Evolutionary conservation across 2,113 vertebrate genomes (phyloP).

Genomic region (Podocnemis expansa): DNA sequence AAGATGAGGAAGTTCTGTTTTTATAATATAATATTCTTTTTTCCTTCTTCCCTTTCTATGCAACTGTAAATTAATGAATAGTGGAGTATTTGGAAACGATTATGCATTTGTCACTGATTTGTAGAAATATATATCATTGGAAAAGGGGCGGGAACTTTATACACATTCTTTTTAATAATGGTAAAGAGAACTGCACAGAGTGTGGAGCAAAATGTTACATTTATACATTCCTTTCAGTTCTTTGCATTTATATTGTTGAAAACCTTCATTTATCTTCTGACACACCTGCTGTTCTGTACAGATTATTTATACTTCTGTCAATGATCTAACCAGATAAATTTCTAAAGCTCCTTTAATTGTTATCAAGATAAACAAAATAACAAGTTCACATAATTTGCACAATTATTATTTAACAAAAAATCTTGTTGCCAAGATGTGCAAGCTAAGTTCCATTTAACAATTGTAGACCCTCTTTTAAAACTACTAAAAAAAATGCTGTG

Average conservation of each 20-base stretch:
- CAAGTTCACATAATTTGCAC: slow-evolving; percentile 36
- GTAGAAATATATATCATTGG: slow-evolving; percentile 84
- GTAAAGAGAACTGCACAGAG: slow-evolving; percentile 65
- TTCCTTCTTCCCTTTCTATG: slow-evolving; percentile 93
- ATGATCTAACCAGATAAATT: slow-evolving; percentile 51
- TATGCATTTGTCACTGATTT: slow-evolving; percentile 86
- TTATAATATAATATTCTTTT: slow-evolving; percentile 77
- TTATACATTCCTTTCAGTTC: slow-evolving; percentile 81
- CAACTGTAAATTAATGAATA: slow-evolving; percentile 94
- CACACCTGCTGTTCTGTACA: slow-evolving; percentile 65
- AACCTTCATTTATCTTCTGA: slow-evolving; percentile 65
- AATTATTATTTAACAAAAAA: slow-evolving; percentile 44
- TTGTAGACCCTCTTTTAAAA: slow-evolving; percentile 10
- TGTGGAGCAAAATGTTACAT: slow-evolving; percentile 80
- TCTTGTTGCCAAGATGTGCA: neutral
- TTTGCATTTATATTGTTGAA: slow-evolving; percentile 76
- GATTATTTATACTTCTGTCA: slow-evolving; percentile 73
- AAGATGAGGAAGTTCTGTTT: slow-evolving; percentile 87
- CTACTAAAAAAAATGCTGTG: neutral
- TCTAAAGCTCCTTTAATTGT: slow-evolving; percentile 39
- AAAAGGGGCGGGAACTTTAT: slow-evolving; percentile 82
- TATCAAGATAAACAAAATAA: slow-evolving; percentile 37
- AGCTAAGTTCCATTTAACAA: slow-evolving; percentile 48
- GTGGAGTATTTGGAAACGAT: slow-evolving; percentile 84
- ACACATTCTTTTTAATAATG: slow-evolving; percentile 79